Base-by-base conservation (phyloP, 1,140 invertebrate genomes). In the Cardiocondyla obscurior region DNA sequence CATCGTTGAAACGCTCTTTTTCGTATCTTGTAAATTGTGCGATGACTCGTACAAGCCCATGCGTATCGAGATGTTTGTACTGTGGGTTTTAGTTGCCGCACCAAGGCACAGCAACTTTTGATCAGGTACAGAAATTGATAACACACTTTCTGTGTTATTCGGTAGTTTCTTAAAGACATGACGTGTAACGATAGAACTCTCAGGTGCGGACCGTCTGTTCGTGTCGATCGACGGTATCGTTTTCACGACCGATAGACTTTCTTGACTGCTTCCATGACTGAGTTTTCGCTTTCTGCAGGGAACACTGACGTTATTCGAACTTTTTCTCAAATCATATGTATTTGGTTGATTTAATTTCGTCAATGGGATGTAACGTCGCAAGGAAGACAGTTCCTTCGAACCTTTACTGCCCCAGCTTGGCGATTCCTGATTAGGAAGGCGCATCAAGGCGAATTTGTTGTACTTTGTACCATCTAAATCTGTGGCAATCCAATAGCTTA, bases 61-160 rank as follows among this genome's bases (percentile, higher is more conserved):
- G 44, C 93, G 90, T 86, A 94, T 93, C 0, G 92, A 93, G 39
- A 94, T 91, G 70, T 93, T 93, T 33, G 90, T 92, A 83, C 88
- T 92, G 46, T 90, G 90, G 83, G 83, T 81, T 91, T 90, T 88
- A n/a, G 73, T 70, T n/a, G 60, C 39, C 62, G 28, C 42, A 49
- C 79, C 84, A 44, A 87, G 81, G 60, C 74, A 83, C 33, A 44
- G 55, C 53, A 79, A 51, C 22, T 64, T 86, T 14, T 62, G 82
- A 60, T 84, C 76, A 6, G 82, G 42, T 51, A 57, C 46, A 3
- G 39, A 16, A 55, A 67, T 65, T 55, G 8, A 67, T 0, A 25
- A 58, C 3, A 36, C 30, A 28, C 64, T 81, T 19, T 90, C 89
- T 8, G 22, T 3, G 39, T 46, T 79, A 25, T 0, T 60, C 19